These are phyloP conservation scores for Cydia fagiglandana DNA, from an alignment of 1,140 invertebrate genomes.

Conservation along the genomic window DNA sequence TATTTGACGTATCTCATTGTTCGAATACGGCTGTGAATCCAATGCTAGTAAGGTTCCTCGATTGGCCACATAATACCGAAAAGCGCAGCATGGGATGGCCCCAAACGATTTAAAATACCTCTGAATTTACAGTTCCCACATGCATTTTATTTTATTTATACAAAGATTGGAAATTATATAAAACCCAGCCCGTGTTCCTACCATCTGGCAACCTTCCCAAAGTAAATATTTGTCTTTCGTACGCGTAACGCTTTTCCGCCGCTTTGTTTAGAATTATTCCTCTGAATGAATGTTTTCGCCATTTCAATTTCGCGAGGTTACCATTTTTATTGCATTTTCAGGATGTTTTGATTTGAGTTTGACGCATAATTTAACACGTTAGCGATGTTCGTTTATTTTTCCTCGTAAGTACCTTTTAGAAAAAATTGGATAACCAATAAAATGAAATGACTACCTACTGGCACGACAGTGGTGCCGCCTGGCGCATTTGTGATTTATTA, in stretches of 20 bases:
- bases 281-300: slow-evolving; percentile 19
- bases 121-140: too few relatives aligned
- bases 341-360: slow-evolving; percentile 10
- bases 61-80: too few relatives aligned
- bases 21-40: too few relatives aligned
- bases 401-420: neutral
- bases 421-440: neutral
- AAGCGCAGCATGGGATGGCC: too few relatives aligned
- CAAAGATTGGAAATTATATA: neutral
- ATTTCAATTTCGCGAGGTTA: neutral
- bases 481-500: neutral
- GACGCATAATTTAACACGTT: slow-evolving; percentile 9
- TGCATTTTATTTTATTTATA: neutral
- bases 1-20: too few relatives aligned
- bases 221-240: slow-evolving; percentile 30
- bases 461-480: neutral
- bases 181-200: neutral
- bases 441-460: neutral
- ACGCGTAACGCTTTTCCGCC: slow-evolving; percentile 21
- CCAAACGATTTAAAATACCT: too few relatives aligned
- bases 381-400: neutral
- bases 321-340: slow-evolving; percentile 17
- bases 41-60: too few relatives aligned
- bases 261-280: slow-evolving; percentile 28
- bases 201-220: slow-evolving; percentile 23